These are phyloP conservation scores for Melopsittacus undulatus DNA, from an alignment of 2,797 vertebrate genomes.

Conservation along the genomic window DNA sequence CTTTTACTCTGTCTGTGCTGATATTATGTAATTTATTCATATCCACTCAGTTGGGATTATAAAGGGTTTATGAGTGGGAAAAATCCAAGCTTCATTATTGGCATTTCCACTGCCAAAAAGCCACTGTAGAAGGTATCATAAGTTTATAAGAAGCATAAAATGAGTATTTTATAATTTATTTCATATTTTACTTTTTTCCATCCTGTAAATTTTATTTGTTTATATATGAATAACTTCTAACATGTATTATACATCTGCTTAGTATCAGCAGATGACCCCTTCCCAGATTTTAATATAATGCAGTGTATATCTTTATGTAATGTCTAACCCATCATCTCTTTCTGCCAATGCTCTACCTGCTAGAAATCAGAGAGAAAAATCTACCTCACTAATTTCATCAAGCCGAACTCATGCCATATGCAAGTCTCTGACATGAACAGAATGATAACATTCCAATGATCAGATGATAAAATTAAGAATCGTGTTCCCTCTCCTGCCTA, in stretches of 20 bases:
- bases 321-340: neutral
- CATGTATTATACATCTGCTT: neutral
- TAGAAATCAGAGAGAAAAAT: neutral
- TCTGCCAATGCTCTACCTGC: neutral
- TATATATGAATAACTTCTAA: neutral
- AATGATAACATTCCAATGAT: neutral
- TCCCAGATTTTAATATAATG: neutral
- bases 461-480: neutral
- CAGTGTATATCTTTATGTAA: neutral
- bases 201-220: neutral
- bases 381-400: neutral
- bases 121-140: neutral
- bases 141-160: neutral
- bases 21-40: neutral
- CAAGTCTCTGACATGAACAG: neutral
- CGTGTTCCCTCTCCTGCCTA: neutral
- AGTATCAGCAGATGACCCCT: neutral
- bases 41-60: neutral
- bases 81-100: neutral
- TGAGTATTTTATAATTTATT: neutral
- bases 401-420: neutral
- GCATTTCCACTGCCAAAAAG: neutral
- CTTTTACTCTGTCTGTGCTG: neutral
- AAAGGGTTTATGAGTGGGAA: neutral
- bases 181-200: neutral